phyloP scores from a whole-genome alignment of 2,888 invertebrate genomes.

The Auanema freiburgensis region DNA sequence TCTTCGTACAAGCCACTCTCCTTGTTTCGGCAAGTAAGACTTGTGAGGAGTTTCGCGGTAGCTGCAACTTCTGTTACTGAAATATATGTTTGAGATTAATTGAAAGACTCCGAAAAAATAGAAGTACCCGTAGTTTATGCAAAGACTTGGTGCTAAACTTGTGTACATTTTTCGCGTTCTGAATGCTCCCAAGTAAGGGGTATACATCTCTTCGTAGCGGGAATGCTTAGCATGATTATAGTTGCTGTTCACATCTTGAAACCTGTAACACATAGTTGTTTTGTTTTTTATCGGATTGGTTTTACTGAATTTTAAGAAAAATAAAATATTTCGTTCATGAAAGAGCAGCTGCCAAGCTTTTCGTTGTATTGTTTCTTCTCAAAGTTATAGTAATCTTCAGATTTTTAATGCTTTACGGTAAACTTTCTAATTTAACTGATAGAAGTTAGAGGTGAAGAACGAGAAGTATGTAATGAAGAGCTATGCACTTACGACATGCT shows the following conservation, averaged over 20 bases:
- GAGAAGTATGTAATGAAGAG: background rate
- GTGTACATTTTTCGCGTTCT: constrained; percentile 40
- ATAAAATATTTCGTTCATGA: background rate
- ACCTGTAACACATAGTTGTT: constrained; percentile 14
- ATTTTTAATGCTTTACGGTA: too few species aligned
- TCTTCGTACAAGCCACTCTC: constrained; percentile 50
- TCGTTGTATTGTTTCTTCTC: too few species aligned
- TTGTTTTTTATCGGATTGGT: background rate
- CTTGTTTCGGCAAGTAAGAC: constrained; percentile 54
- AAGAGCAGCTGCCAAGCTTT: too few species aligned
- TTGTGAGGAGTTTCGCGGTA: constrained; percentile 49
- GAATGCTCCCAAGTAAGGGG: constrained; percentile 42
- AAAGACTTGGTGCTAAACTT: constrained; percentile 45
- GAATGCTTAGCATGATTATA: constrained; percentile 32
- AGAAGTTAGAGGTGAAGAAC: background rate
- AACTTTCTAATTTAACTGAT: too few species aligned
- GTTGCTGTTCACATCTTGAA: constrained; percentile 17
- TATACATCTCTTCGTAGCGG: constrained; percentile 47
- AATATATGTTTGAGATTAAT: constrained; percentile 3
- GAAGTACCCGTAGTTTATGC: constrained; percentile 32
- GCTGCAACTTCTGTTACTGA: constrained; percentile 48
- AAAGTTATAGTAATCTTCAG: too few species aligned
- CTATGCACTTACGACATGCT: constrained; percentile 34
- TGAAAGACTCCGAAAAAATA: background rate
- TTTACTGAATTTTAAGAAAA: constrained; percentile 1